Percentiles rank a stretch among this genome's conserved stretches.
These are phyloP conservation scores for Atrichornis clamosus DNA, from an alignment of 2,113 vertebrate species.

Conservation along the genomic window DNA sequence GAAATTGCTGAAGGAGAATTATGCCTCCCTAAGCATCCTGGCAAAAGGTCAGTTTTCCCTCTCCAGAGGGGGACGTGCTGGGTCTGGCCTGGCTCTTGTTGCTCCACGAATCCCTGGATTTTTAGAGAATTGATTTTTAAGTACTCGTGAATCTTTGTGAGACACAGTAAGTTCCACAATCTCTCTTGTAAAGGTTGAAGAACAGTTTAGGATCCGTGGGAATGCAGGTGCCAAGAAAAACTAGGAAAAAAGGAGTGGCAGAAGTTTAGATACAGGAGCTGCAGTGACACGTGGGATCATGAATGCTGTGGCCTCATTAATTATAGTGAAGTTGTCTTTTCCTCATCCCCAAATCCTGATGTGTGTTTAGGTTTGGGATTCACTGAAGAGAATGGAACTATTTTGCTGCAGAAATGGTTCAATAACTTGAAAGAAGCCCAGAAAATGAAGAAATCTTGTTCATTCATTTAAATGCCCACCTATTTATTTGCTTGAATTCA, in stretches of 20 bases:
- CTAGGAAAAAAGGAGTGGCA: not conserved
- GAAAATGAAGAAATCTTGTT: accelerated
- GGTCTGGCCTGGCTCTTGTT: not conserved
- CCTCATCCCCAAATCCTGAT: not conserved
- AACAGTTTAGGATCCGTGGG: not conserved
- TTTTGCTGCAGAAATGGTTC: not conserved
- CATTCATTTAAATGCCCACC: not conserved
- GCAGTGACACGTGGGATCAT: accelerated
- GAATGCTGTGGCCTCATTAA: not conserved
- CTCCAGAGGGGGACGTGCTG: not conserved
- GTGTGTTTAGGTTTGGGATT: accelerated
- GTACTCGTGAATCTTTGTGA: not conserved
- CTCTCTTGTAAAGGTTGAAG: not conserved
- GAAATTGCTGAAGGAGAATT: not conserved
- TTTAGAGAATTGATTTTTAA: not conserved
- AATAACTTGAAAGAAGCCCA: not conserved
- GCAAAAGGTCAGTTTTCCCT: not conserved
- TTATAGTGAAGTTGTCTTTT: not conserved
- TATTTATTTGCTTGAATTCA: accelerated
- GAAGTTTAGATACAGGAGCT: not conserved
- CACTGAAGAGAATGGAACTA: not conserved
- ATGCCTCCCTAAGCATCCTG: accelerated
- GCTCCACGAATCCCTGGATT: not conserved
- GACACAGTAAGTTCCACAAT: not conserved
- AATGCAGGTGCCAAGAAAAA: not conserved